phyloP scores from a whole-genome alignment of 2,113 vertebrate species.

The Phylloscopus whistleri region DNA sequence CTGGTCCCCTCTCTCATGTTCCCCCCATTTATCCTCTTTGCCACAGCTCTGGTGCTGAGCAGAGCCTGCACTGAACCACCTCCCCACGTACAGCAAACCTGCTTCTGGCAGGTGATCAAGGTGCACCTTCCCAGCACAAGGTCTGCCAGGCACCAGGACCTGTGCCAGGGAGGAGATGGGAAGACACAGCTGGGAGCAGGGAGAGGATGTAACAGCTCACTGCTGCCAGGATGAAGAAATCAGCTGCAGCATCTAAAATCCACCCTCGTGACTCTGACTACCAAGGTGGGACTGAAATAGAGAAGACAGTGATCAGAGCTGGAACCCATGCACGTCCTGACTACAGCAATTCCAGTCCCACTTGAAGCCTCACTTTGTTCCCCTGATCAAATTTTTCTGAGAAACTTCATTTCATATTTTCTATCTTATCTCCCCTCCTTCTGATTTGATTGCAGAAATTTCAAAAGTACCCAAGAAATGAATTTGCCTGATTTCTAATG shows the following conservation, averaged over 20 bases:
- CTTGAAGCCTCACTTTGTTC: background rate
- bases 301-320: background rate
- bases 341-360: background rate
- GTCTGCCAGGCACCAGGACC: background rate
- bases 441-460: background rate
- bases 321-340: background rate
- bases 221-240: background rate
- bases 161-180: background rate
- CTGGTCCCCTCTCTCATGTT: background rate
- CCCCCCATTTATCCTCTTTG: background rate
- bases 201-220: background rate
- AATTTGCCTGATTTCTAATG: background rate
- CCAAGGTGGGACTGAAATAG: background rate
- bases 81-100: background rate
- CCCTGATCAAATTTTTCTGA: background rate
- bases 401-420: background rate
- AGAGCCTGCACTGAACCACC: background rate
- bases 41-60: background rate
- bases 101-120: background rate
- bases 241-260: rapidly evolving
- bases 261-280: background rate
- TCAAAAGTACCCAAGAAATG: background rate
- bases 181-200: background rate
- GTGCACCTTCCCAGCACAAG: background rate
- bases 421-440: background rate